Conservation (phyloP, 1,140 invertebrate species). For the Sarcophaga bullata region DNA sequence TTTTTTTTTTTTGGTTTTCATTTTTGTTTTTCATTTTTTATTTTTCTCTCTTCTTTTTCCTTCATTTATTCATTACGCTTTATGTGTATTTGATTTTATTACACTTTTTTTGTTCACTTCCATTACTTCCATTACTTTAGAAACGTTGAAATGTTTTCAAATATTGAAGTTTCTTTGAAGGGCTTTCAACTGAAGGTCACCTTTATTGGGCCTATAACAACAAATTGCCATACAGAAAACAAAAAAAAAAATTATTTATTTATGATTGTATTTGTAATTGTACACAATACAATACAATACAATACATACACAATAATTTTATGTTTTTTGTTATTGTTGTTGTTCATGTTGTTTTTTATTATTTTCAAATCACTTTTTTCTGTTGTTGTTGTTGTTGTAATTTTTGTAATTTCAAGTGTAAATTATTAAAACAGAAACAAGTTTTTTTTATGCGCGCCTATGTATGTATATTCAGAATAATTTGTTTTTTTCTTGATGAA, state of each 20-base stretch:
- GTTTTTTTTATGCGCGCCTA: neutral
- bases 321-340: neutral
- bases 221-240: too few species aligned
- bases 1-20: too few species aligned
- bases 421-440: too few species aligned
- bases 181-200: slow-evolving; percentile 33
- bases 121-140: neutral
- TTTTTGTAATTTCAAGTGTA: too few species aligned
- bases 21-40: too few species aligned
- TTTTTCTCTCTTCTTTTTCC: too few species aligned
- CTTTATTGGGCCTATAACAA: slow-evolving; percentile 28
- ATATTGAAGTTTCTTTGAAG: slow-evolving; percentile 27
- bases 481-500: too few species aligned
- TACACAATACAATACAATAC: too few species aligned
- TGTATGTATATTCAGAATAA: neutral
- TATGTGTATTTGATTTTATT: neutral
- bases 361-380: too few species aligned
- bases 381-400: neutral
- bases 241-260: too few species aligned
- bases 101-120: neutral
- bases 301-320: neutral
- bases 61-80: slow-evolving; percentile 25
- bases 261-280: neutral
- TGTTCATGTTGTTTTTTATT: neutral
- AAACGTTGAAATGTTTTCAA: neutral